Conservation (phyloP, 2,797 vertebrate genomes). For the Takifugu ocellatus region DNA sequence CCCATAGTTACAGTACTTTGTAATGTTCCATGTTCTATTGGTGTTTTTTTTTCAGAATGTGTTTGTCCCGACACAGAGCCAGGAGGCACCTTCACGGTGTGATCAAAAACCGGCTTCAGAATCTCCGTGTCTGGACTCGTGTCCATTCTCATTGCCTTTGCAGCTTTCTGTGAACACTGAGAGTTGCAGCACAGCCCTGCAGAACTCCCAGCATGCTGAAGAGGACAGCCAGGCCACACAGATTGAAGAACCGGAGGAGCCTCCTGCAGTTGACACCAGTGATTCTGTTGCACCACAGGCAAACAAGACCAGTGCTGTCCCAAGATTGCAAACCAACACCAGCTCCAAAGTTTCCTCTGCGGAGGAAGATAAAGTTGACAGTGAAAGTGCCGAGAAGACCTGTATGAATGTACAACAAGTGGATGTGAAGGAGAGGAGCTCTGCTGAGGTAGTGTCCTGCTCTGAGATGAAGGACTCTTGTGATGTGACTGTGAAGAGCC, state of each 20-base stretch:
- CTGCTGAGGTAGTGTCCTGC: conserved; percentile 18
- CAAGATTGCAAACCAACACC: conserved; percentile 15
- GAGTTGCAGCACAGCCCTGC: conserved; percentile 48
- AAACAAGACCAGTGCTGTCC: conserved; percentile 15
- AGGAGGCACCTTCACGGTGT: conserved; percentile 59
- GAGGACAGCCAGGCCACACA: conserved; percentile 82
- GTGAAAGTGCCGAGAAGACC: conserved; percentile 15
- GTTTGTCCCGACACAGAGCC: conserved; percentile 87
- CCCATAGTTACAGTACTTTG: not conserved
- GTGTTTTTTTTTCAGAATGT: conserved; percentile 78
- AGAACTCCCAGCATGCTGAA: conserved; percentile 36
- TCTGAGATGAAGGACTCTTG: conserved; percentile 30
- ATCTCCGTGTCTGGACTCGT: conserved; percentile 45
- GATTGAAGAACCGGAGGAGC: conserved; percentile 68
- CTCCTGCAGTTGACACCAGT: conserved; percentile 17
- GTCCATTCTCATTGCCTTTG: conserved; percentile 61
- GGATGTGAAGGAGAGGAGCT: conserved; percentile 32
- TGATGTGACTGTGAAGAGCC: conserved; percentile 37
- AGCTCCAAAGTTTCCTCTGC: conserved; percentile 21
- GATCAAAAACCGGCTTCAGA: conserved; percentile 35
- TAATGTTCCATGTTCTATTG: not conserved
- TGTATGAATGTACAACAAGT: conserved; percentile 34
- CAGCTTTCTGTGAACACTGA: conserved; percentile 78
- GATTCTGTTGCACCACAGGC: conserved; percentile 38
- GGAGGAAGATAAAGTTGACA: conserved; percentile 1